phyloP scores from a whole-genome alignment of 35 echinoderm and acorn worm genomes.

The Acanthaster planci region DNA sequence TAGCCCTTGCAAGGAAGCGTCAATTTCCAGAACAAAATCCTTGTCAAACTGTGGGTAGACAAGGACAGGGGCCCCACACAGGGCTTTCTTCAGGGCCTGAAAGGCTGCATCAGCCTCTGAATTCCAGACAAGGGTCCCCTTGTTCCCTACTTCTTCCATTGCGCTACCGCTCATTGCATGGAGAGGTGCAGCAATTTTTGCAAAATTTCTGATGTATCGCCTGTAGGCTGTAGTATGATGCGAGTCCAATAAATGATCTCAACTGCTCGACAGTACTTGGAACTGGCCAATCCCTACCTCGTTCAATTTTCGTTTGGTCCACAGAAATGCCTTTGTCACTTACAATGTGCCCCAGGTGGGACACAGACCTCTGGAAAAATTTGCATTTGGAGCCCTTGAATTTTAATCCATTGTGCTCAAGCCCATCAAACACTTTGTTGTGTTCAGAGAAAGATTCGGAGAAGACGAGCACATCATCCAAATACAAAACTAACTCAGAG shows the following conservation, averaged over 20 bases:
- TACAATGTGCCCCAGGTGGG: slow-evolving; percentile 51
- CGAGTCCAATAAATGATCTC: slow-evolving; percentile 52
- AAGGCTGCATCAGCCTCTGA: slow-evolving; percentile 26
- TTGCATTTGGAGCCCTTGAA: slow-evolving; percentile 55
- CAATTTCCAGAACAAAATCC: slow-evolving; percentile 52
- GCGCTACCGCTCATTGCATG: slow-evolving; percentile 43
- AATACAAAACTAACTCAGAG: slow-evolving; percentile 55
- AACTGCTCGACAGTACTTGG: slow-evolving; percentile 47
- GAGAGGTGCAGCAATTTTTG: slow-evolving; percentile 70
- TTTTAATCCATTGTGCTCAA: slow-evolving; percentile 43
- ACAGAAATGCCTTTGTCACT: slow-evolving; percentile 24
- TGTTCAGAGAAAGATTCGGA: slow-evolving; percentile 50
- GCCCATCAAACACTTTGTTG: slow-evolving; percentile 33
- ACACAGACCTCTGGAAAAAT: slow-evolving; percentile 30
- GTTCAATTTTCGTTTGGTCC: slow-evolving; percentile 53
- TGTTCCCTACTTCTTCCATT: neutral
- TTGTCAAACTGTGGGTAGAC: slow-evolving; percentile 40
- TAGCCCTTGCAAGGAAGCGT: slow-evolving; percentile 48
- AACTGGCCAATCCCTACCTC: slow-evolving; percentile 39
- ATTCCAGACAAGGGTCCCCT: neutral
- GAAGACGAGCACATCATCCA: slow-evolving; percentile 79
- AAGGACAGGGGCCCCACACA: slow-evolving; percentile 33
- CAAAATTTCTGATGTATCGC: slow-evolving; percentile 48
- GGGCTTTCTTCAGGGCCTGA: slow-evolving; percentile 18
- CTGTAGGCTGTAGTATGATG: slow-evolving; percentile 74